A percentile compares a stretch with the other conserved stretches of the same genome.
These are phyloP conservation scores for Epinotia brunnichana DNA, from an alignment of 2,888 invertebrate genomes.

Conservation along the genomic window DNA sequence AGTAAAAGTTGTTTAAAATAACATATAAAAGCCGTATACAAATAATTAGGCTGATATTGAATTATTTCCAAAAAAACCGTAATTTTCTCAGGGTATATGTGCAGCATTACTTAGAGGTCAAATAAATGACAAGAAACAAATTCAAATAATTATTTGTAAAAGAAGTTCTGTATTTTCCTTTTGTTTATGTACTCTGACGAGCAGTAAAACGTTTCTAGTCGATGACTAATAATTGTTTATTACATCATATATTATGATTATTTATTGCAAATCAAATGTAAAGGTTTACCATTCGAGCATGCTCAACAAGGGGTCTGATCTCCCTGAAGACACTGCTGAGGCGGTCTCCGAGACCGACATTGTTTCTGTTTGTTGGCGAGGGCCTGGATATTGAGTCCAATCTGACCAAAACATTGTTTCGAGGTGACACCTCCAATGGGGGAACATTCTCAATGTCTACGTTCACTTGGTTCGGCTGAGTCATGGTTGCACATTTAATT, in stretches of 20 bases:
- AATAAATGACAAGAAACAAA: background rate
- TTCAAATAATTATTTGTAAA: background rate
- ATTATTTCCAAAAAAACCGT: no score
- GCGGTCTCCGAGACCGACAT: conserved; percentile 74
- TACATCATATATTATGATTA: conserved; percentile 30
- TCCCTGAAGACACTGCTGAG: conserved; percentile 83
- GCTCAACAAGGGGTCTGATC: conserved; percentile 86
- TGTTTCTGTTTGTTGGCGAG: conserved; percentile 63
- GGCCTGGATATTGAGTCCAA: conserved; percentile 69
- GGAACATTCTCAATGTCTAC: conserved; percentile 74
- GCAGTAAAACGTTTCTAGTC: background rate
- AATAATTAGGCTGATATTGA: no score
- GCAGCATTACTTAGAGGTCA: background rate
- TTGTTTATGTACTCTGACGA: conserved; percentile 9
- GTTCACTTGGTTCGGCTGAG: conserved; percentile 74
- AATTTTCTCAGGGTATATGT: no score
- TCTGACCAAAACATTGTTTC: conserved; percentile 65
- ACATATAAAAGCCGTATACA: no score
- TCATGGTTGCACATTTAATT: conserved; percentile 62
- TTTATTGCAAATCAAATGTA: background rate
- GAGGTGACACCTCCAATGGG: conserved; percentile 61
- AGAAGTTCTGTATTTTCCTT: background rate
- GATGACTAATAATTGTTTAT: conserved; percentile 40
- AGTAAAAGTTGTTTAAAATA: no score
- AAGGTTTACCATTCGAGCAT: conserved; percentile 80